Conservation (phyloP, 2,888 invertebrate genomes). For the Coelinius sp. region DNA sequence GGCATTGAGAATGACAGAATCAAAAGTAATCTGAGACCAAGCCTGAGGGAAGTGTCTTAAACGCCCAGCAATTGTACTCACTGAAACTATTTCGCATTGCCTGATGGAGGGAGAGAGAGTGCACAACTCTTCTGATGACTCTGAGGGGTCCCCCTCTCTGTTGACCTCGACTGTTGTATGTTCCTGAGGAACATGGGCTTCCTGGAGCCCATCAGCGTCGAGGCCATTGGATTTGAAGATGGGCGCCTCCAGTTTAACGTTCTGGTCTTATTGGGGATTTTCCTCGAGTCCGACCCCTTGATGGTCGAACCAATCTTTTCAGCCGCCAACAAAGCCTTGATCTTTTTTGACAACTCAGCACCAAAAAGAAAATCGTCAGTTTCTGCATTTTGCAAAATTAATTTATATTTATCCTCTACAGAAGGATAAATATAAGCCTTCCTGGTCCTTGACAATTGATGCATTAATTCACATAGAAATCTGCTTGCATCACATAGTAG, state of each 20-base stretch:
- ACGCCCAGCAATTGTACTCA: constrained; percentile 22
- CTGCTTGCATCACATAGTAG: constrained; percentile 30
- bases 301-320: constrained; percentile 26
- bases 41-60: constrained; percentile 25
- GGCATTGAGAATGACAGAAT: background rate
- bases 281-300: background rate
- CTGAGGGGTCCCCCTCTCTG: background rate
- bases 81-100: constrained; percentile 30
- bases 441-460: constrained; percentile 23
- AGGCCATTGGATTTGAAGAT: background rate
- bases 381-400: constrained; percentile 4
- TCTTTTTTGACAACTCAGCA: constrained; percentile 7
- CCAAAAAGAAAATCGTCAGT: constrained; percentile 35
- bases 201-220: background rate
- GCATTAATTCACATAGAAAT: constrained; percentile 24
- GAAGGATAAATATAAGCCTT: constrained; percentile 21
- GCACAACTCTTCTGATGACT: background rate
- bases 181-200: background rate
- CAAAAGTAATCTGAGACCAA: constrained; percentile 36
- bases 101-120: constrained; percentile 1
- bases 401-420: background rate
- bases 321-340: background rate
- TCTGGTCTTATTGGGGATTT: background rate
- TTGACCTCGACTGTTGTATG: background rate
- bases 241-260: constrained; percentile 29